A percentile compares a stretch with the other conserved stretches of the same genome.
Evolutionary conservation across 2,888 invertebrate genomes (phyloP).

Genomic region (Orgyia antiqua): DNA sequence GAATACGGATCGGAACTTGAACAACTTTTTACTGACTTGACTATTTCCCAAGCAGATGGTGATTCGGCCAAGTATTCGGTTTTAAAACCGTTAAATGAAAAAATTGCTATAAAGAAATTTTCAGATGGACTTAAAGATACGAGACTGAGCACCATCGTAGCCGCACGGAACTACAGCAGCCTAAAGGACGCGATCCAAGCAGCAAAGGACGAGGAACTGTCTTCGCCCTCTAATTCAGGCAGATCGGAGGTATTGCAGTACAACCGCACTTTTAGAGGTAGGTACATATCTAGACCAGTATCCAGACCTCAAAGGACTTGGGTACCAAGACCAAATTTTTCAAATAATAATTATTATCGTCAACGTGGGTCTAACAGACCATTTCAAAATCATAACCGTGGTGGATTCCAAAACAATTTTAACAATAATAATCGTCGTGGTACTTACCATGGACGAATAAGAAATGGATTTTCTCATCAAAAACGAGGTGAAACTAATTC

Average conservation of each 20-base stretch:
- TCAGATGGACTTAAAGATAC: constrained; percentile 2
- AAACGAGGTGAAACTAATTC: background rate
- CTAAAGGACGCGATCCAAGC: constrained; percentile 8
- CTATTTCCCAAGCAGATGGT: constrained; percentile 13
- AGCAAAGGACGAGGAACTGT: constrained; percentile 5
- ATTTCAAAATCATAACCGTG: background rate
- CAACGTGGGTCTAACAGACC: background rate
- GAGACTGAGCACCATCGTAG: constrained; percentile 4
- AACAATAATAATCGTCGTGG: background rate
- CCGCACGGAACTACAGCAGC: constrained; percentile 3
- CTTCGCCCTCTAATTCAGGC: background rate
- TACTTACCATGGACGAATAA: background rate
- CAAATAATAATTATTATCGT: background rate
- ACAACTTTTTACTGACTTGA: constrained; percentile 9
- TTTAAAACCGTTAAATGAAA: constrained; percentile 7
- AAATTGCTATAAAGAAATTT: background rate
- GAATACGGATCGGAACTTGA: constrained; percentile 10
- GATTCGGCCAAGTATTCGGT: constrained; percentile 1
- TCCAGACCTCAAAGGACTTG: background rate
- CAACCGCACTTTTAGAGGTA: background rate
- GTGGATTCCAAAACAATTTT: background rate
- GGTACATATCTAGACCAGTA: background rate
- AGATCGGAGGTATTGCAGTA: background rate
- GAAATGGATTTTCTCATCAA: background rate
- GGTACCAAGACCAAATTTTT: background rate